Base-by-base conservation (phyloP, 1,140 invertebrate species). In the Psix sp. region DNA sequence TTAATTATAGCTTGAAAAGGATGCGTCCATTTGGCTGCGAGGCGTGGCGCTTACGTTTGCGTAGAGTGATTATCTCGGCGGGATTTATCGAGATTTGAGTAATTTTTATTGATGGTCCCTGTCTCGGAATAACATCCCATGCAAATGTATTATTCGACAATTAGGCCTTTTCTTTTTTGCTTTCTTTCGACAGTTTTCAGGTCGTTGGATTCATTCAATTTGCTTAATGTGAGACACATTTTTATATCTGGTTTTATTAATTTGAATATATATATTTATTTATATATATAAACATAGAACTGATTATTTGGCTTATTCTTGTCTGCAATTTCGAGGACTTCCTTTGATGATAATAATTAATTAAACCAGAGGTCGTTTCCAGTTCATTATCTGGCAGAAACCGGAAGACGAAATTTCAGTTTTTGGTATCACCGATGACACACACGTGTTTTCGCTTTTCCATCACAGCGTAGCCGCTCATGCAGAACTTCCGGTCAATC, bases 41-140 rank as follows among this genome's bases (percentile, higher is more conserved):
- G 80, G 80, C 68, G 79, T 74, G 80, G 80, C 76, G 45, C 72
- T 60, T 65, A 68, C 76, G 74, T 42, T 79, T 66, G 66, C 5
- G 57, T 68, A 51, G 39, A 38, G 14, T 38, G 35, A 70, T 60
- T 54, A 39, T 45, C 40, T 42, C 20, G 35, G 1, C 16, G 14
- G 48, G 38, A 60, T 67, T 67, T 36, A 59, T 39, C 40, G 60
- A 24, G 17, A 60, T 71, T 71, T 49, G 42, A 43, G n/a, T 56
- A 70, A 70, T 60, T 70, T 40, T 52, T 60, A 62, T 70, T 54
- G 20, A 70, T 70, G 49, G 24, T 24, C 33, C 6, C 5, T 1
- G 10, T 35, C 33, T 3, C 33, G 33, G n/a, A n/a, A n/a, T n/a
- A n/a, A n/a, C n/a, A n/a, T n/a, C n/a, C n/a, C n/a, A n/a, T n/a